Evolutionary conservation across 23 tunicate species (phyloP), one percentile per base, ranked within the genome.

Genomic region (Halocynthia roretzi): DNA sequence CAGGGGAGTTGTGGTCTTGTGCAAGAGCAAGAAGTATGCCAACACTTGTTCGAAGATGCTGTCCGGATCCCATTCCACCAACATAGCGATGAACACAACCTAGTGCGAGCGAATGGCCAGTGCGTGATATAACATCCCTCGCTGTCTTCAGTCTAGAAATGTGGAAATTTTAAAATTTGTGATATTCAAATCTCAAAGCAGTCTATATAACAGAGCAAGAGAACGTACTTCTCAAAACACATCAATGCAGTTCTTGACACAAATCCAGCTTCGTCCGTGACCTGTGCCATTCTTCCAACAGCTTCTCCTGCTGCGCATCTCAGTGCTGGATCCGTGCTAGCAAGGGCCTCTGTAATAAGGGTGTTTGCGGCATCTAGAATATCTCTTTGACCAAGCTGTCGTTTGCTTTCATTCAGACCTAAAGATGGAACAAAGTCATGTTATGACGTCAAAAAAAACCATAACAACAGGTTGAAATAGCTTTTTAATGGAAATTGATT

Each of bases 301-400:
- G 98, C 98, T 52, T 92, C 98, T 0, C 98, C 98, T 0, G 92
- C 98, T 6, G 98, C 98, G 70, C 98, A 92, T 54, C 98, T 52
- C 79, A 92, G 60, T n/a, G 84, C 62, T 17, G 75, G 72, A 54
- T 92, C 98, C 10, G 87, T 69, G 0, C 93, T 87, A 2, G 87
- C 80, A 15, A 92, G 72, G 15, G 98, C 98, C 48, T 83, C 56
- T 60, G 84, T 79, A 50, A 92, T 80, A 5, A 92, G 81, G 49
- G 54, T 61, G 11, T 76, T 79, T 15, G 98, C 98, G 0, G 98
- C 92, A 44, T 58, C 77, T 7, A 85, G 81, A 52, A 92, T 70
- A 7, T 92, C 98, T 6, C 67, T 70, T 17, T 85, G 71, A 10
- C 98, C 98, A 5, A 92, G 62, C 56, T 62, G 78, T 0, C 85